Conservation (phyloP, 2,888 invertebrate species). For the Aspidiotus destructor region DNA sequence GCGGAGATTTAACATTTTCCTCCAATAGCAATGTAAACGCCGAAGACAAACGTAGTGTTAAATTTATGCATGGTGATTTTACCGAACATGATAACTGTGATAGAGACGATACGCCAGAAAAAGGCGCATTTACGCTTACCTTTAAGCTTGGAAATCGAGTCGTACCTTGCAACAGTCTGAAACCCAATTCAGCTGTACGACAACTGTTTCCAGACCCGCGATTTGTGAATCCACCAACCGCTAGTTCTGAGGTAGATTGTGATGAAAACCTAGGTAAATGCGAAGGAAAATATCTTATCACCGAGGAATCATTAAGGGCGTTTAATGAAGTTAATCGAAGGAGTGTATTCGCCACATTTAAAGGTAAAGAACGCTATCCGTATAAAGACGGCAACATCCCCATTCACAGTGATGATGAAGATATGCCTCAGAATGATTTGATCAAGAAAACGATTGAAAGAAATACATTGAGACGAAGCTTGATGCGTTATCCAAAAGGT, state of each 20-base stretch:
- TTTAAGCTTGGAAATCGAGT: slow-evolving; percentile 51
- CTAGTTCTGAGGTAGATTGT: slow-evolving; percentile 32
- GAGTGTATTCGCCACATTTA: slow-evolving; percentile 50
- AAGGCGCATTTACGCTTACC: slow-evolving; percentile 47
- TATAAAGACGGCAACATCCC: slow-evolving; percentile 33
- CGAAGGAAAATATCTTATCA: slow-evolving; percentile 50
- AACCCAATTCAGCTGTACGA: slow-evolving; percentile 64
- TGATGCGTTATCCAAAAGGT: slow-evolving; percentile 52
- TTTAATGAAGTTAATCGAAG: slow-evolving; percentile 45
- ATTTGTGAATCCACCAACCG: slow-evolving; percentile 52
- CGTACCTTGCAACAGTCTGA: slow-evolving; percentile 41
- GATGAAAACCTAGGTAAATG: slow-evolving; percentile 41
- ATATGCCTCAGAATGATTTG: slow-evolving; percentile 40
- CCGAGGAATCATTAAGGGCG: slow-evolving; percentile 64
- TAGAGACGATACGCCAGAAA: slow-evolving; percentile 37
- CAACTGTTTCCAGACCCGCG: slow-evolving; percentile 67
- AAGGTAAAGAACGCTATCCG: slow-evolving; percentile 37
- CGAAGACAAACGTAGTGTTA: slow-evolving; percentile 34
- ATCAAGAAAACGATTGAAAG: slow-evolving; percentile 69
- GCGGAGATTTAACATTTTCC: neutral
- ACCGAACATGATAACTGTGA: slow-evolving; percentile 36
- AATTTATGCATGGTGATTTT: slow-evolving; percentile 32
- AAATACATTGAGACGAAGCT: slow-evolving; percentile 68
- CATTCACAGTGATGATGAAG: slow-evolving; percentile 35
- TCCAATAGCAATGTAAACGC: neutral